These are phyloP conservation scores for Oryctes rhinoceros DNA, from an alignment of 1,140 invertebrate genomes.

Conservation along the genomic window DNA sequence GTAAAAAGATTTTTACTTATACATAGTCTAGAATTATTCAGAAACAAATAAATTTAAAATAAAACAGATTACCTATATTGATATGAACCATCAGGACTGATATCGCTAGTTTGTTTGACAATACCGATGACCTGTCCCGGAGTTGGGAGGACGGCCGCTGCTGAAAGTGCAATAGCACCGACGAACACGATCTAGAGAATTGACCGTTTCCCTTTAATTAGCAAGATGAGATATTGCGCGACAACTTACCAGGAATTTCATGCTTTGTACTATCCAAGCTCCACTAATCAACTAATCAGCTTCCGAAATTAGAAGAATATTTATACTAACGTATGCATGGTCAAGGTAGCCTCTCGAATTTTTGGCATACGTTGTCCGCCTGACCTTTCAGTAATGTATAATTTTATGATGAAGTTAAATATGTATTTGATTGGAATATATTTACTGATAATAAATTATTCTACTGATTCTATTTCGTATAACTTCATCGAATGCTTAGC, in stretches of 20 bases:
- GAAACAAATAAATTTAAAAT: too few relatives aligned
- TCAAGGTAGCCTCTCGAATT: slow-evolving; percentile 21
- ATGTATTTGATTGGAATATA: too few relatives aligned
- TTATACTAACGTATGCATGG: slow-evolving; percentile 18
- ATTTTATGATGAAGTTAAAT: too few relatives aligned
- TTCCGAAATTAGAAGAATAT: slow-evolving; percentile 27
- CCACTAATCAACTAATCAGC: not conserved
- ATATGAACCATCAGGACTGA: not conserved
- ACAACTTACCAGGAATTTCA: not conserved
- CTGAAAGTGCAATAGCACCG: not conserved
- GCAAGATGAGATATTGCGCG: not conserved
- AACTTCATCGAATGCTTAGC: too few relatives aligned
- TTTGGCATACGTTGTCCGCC: not conserved
- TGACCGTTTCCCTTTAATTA: not conserved
- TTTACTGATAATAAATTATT: too few relatives aligned
- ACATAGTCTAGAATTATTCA: too few relatives aligned
- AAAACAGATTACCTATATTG: slow-evolving; percentile 13
- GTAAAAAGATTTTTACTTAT: too few relatives aligned
- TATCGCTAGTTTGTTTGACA: slow-evolving; percentile 4
- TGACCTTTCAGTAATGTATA: not conserved
- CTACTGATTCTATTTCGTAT: too few relatives aligned
- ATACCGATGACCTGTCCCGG: not conserved
- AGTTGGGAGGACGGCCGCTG: not conserved
- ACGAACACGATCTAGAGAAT: not conserved
- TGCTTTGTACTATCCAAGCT: not conserved